A percentile compares a stretch with the other conserved stretches of the same genome.
Evolutionary conservation across 2,888 invertebrate genomes (phyloP).

Genomic region (Erebia aethiops): DNA sequence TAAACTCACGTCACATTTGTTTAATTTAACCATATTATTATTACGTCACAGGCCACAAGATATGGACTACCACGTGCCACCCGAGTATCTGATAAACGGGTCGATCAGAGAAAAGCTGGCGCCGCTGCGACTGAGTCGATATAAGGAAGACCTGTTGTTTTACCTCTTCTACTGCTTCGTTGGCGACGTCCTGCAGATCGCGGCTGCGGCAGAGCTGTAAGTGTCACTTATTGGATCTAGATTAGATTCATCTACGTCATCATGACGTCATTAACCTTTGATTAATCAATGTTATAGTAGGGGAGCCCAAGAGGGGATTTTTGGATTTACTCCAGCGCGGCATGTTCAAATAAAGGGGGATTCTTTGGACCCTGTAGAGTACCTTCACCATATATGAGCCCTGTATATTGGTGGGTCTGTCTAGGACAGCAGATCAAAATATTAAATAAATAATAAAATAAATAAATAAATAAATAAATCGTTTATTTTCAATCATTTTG

Average conservation of each 20-base stretch:
- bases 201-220: constrained; percentile 98
- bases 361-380: too few relatives aligned
- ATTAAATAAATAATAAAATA: too few relatives aligned
- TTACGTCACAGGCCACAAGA: constrained; percentile 92
- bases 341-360: too few relatives aligned
- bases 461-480: too few relatives aligned
- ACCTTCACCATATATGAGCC: too few relatives aligned
- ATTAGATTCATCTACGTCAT: neutral
- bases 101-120: constrained; percentile 98
- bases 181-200: constrained; percentile 98
- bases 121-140: constrained; percentile 96
- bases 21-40: too few relatives aligned
- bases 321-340: too few relatives aligned
- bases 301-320: too few relatives aligned
- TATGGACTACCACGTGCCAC: constrained; percentile 98
- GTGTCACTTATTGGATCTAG: constrained; percentile 58
- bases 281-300: neutral
- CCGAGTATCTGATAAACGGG: constrained; percentile 99
- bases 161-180: constrained; percentile 99
- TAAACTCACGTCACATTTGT: too few relatives aligned
- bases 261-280: neutral
- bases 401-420: too few relatives aligned
- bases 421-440: too few relatives aligned
- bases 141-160: constrained; percentile 99
- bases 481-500: too few relatives aligned